Evolutionary conservation across 1,140 invertebrate genomes (phyloP).

Genomic region (Parasteatoda tepidariorum): DNA sequence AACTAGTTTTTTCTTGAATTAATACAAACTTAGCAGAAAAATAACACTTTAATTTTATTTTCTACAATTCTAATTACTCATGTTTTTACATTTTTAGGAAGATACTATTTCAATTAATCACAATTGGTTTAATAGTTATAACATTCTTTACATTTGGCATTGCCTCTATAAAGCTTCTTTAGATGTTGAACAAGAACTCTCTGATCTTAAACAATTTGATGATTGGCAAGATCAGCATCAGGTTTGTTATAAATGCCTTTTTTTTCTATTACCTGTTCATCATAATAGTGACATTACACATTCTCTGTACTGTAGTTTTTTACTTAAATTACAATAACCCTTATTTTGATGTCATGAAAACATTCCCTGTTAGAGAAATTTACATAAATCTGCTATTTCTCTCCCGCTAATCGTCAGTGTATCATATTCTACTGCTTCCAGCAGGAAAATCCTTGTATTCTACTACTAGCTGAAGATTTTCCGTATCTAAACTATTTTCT

Average conservation of each 20-base stretch:
- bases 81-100: constrained; percentile 71
- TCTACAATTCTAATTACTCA: neutral
- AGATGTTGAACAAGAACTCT: constrained; percentile 83
- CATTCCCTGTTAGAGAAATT: neutral
- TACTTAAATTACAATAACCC: neutral
- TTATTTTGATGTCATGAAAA: neutral
- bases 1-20: no score
- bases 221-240: constrained; percentile 51
- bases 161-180: constrained; percentile 76
- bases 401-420: no score
- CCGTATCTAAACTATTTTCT: no score
- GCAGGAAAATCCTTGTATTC: no score
- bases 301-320: no score
- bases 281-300: neutral
- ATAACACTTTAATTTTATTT: no score
- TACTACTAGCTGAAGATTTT: no score
- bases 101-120: constrained; percentile 98
- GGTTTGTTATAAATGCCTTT: constrained; percentile 50
- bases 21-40: no score
- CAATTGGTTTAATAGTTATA: constrained; percentile 96
- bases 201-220: constrained; percentile 63
- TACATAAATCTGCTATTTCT: constrained; percentile 2
- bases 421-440: no score
- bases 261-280: neutral
- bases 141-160: constrained; percentile 80